Evolutionary conservation across 2,797 vertebrate genomes (phyloP), one percentile per base, ranked within the genome.

Genomic region (Sebastes oblongus): DNA sequence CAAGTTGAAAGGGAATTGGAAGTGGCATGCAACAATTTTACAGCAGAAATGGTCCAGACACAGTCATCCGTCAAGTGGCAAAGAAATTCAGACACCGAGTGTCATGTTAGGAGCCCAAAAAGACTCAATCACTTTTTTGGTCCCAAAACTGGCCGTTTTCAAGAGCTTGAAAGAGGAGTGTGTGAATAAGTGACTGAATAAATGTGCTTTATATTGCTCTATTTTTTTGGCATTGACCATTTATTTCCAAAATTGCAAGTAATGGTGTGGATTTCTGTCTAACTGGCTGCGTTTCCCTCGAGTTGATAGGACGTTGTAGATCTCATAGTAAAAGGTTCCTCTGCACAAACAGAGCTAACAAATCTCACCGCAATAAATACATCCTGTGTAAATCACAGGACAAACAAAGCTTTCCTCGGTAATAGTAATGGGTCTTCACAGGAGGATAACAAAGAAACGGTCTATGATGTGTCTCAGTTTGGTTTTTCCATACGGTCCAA

Each of bases 401-500:
- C 61, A 83, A 80, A 61, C 58, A 59, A 56, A 61, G 14, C 46
- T 42, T 72, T 14, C n/a, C 18, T 29, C 2, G 9, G n/a, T 24
- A 64, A 62, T 24, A 60, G 34, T 42, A 52, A 29, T n/a, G 59
- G 22, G 36, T 76, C 52, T 72, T 77, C 39, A 75, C 3, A 13
- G 6, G 24, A 74, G 62, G 10, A 55, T 59, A 36, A 69, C 25
- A 76, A 72, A 66, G 24, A 77, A 59, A 73, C 20, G 16, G 8
- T 62, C 10, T 68, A 42, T 32, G 14, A 78, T 50, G 72, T 64
- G 66, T 78, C 65, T 72, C 66, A 14, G 22, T 77, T 83, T 85
- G 62, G 22, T 67, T 85, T 81, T 80, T 85, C 83, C 72, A 86
- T 79, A 78, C 4, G 27, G 72, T 81, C 70, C 82, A 87, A 85